Conservation (phyloP, 2,113 vertebrate genomes). For the Mellivora capensis region DNA sequence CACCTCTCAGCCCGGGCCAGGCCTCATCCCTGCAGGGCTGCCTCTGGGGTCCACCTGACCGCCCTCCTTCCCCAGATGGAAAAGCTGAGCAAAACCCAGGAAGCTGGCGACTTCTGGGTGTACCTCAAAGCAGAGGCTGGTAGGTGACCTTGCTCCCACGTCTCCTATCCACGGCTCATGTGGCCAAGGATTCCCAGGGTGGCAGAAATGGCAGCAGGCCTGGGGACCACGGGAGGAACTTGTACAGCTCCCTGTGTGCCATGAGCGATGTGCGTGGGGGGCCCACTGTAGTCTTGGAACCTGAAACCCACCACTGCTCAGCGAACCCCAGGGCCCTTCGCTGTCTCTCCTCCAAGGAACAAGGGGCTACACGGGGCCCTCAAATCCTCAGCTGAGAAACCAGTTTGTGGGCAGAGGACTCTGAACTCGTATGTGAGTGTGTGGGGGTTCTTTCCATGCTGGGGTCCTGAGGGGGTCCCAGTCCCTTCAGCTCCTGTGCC, state of each 20-base stretch:
- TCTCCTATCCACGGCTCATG: fast-evolving
- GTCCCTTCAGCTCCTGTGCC: not conserved
- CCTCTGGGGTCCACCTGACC: not conserved
- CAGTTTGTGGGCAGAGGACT: not conserved
- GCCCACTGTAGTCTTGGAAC: not conserved
- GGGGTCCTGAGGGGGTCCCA: not conserved
- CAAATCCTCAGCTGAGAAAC: not conserved
- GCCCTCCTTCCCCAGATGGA: fast-evolving
- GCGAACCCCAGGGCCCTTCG: not conserved
- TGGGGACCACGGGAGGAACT: not conserved
- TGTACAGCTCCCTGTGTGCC: not conserved
- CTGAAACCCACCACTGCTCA: fast-evolving
- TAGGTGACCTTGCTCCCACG: fast-evolving
- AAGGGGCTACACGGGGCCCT: not conserved
- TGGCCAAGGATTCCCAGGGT: not conserved
- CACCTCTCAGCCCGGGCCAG: fast-evolving
- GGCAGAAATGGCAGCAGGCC: not conserved
- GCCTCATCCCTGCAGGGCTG: not conserved
- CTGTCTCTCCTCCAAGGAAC: too few relatives aligned
- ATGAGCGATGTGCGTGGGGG: too few relatives aligned
- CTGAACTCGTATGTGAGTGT: too few relatives aligned
- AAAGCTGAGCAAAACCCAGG: fast-evolving
- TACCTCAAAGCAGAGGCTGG: fast-evolving
- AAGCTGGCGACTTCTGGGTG: fast-evolving
- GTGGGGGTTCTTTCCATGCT: not conserved